Conservation (phyloP, 2,888 invertebrate species). For the Drosophila koepferae region DNA sequence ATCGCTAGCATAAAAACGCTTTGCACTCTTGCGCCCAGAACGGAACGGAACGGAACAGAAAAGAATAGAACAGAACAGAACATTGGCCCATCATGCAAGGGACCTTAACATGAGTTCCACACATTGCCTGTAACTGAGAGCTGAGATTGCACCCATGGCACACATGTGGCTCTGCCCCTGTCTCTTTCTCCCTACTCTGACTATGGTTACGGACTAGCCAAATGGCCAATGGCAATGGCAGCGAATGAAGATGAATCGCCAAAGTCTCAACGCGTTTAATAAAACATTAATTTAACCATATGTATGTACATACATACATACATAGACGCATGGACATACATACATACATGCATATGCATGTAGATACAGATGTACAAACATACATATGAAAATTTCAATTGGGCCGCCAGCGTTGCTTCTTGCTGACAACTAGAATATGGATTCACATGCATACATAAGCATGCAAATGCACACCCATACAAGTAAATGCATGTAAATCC, state of each 20-base stretch:
- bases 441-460: background rate
- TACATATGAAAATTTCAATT: background rate
- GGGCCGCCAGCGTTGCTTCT: too few species aligned
- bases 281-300: slow-evolving; percentile 62
- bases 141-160: slow-evolving; percentile 25
- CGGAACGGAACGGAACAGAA: slow-evolving; percentile 6
- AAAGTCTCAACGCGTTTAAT: slow-evolving; percentile 61
- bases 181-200: background rate
- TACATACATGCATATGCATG: background rate
- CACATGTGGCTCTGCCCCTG: slow-evolving; percentile 39
- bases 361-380: background rate
- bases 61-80: slow-evolving; percentile 9
- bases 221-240: slow-evolving; percentile 59
- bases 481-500: background rate
- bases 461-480: background rate
- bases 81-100: slow-evolving; percentile 32
- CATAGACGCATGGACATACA: background rate
- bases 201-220: slow-evolving; percentile 31
- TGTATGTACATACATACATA: slow-evolving; percentile 6
- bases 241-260: slow-evolving; percentile 60
- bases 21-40: slow-evolving; percentile 75
- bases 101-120: slow-evolving; percentile 34
- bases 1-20: slow-evolving; percentile 82
- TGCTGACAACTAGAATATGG: background rate
- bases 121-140: slow-evolving; percentile 50